Percentiles rank a stretch among this genome's conserved stretches.
These are phyloP conservation scores for Drosophila limbata DNA, from an alignment of 2,888 invertebrate genomes.

Conservation along the genomic window DNA sequence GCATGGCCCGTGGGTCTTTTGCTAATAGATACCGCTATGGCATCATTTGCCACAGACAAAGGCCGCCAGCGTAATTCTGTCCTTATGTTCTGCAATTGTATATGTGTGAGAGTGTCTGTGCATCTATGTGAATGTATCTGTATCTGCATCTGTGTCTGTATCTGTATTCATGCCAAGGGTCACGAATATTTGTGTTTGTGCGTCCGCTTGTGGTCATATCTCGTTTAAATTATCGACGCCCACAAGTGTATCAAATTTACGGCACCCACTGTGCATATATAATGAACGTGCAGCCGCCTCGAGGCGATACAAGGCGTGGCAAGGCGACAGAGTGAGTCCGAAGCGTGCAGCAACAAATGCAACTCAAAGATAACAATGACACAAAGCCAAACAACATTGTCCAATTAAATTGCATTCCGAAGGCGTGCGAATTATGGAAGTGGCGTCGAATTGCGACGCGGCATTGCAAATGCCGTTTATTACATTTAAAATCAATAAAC, in stretches of 20 bases:
- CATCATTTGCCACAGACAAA: slow-evolving; percentile 56
- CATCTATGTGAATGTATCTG: background rate
- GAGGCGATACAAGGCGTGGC: slow-evolving; percentile 17
- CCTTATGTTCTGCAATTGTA: slow-evolving; percentile 2
- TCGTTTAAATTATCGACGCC: slow-evolving; percentile 69
- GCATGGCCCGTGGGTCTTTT: slow-evolving; percentile 48
- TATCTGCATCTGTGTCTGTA: slow-evolving; percentile 1
- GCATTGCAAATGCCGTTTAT: slow-evolving; percentile 67
- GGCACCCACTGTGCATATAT: slow-evolving; percentile 54
- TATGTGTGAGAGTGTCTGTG: background rate
- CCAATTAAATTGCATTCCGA: slow-evolving; percentile 77
- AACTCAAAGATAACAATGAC: slow-evolving; percentile 62
- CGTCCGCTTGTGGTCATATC: slow-evolving; percentile 47
- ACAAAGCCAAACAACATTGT: slow-evolving; percentile 63
- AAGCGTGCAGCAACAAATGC: slow-evolving; percentile 35
- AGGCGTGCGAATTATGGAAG: slow-evolving; percentile 68
- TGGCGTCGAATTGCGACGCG: slow-evolving; percentile 32
- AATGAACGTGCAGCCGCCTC: slow-evolving; percentile 42
- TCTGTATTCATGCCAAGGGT: slow-evolving; percentile 55
- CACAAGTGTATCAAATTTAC: slow-evolving; percentile 78
- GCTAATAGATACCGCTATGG: slow-evolving; percentile 61
- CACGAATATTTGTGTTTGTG: slow-evolving; percentile 36
- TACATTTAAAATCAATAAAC: slow-evolving; percentile 74
- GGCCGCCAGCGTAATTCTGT: slow-evolving; percentile 37
- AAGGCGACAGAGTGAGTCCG: background rate